Evolutionary conservation across 2,113 vertebrate species (phyloP), one percentile per base, ranked within the genome.

Genomic region (Pipra filicauda): DNA sequence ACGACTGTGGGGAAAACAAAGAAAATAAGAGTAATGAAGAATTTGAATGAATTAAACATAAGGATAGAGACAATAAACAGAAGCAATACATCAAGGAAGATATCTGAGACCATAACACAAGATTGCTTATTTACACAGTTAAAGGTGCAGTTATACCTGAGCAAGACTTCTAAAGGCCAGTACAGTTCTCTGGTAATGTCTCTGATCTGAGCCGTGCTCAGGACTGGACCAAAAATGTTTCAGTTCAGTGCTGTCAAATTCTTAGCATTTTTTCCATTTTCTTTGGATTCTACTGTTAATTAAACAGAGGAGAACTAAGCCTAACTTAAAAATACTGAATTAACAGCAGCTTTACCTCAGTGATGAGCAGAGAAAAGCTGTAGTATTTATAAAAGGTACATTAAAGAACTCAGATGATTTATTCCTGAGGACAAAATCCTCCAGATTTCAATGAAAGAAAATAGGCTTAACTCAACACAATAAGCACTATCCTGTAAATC

Each of bases 11-110:
- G 64, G 66, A 89, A 91, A 95, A 88, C 65, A 85, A 85, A 88
- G 46, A 94, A 93, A 93, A 41, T 78, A 93, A 82, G 85, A 89
- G 33, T 54, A 93, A 93, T 73, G 27, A 71, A 96, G 75, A 70
- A 91, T 37, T 27, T 86, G 64, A 96, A 70, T 55, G 70, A 85
- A 14, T 85, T 83, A 82, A 82, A 82, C 4, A 0, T 58, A 81
- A 71, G 48, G 65, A 77, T 48, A 52, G 73, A 92, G 49, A 95
- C 55, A 93, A 67, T 78, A 93, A 85, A 66, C 58, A 85, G 77
- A 76, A 82, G 37, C 33, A 91, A 91, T 82, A 41, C 49, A 82
- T 91, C 87, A 93, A 66, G 17, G 49, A 85, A 37, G 22, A 49
- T 57, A 73, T 59, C 33, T 46, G 48, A 91, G 44, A 64, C 8